These are phyloP conservation scores for Sphenodon punctatus DNA, from an alignment of 2,797 vertebrate species.

Conservation along the genomic window DNA sequence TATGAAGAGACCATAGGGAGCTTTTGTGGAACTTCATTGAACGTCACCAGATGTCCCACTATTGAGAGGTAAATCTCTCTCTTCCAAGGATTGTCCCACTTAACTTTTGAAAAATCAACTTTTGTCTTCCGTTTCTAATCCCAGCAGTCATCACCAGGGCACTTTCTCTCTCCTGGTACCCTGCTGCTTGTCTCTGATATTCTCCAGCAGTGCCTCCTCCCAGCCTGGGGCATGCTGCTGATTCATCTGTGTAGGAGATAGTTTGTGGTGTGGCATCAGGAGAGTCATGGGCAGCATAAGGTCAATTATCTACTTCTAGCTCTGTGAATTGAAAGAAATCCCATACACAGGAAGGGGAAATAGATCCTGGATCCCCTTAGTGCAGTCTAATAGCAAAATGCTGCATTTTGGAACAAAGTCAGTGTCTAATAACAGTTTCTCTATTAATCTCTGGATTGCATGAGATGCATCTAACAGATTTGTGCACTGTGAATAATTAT, in stretches of 20 bases:
- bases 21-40: slow-evolving; percentile 49
- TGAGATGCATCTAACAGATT: slow-evolving; percentile 24
- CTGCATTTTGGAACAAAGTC: slow-evolving; percentile 28
- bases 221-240: not conserved
- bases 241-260: not conserved
- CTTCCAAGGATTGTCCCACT: slow-evolving; percentile 52
- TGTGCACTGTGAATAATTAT: slow-evolving; percentile 16
- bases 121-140: slow-evolving; percentile 30
- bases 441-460: slow-evolving; percentile 50
- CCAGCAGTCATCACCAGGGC: not conserved
- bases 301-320: too few species aligned
- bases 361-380: not conserved
- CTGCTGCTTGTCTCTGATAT: not conserved
- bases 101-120: slow-evolving; percentile 20
- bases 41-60: slow-evolving; percentile 67
- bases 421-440: slow-evolving; percentile 20
- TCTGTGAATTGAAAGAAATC: not conserved
- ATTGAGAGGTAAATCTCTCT: slow-evolving; percentile 45
- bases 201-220: not conserved
- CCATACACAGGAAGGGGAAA: not conserved
- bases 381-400: slow-evolving; percentile 15
- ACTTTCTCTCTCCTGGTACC: not conserved
- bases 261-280: not conserved
- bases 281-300: not conserved
- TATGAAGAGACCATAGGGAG: slow-evolving; percentile 57